These are phyloP conservation scores for Meganola albula DNA, from an alignment of 2,888 invertebrate species.

Conservation along the genomic window DNA sequence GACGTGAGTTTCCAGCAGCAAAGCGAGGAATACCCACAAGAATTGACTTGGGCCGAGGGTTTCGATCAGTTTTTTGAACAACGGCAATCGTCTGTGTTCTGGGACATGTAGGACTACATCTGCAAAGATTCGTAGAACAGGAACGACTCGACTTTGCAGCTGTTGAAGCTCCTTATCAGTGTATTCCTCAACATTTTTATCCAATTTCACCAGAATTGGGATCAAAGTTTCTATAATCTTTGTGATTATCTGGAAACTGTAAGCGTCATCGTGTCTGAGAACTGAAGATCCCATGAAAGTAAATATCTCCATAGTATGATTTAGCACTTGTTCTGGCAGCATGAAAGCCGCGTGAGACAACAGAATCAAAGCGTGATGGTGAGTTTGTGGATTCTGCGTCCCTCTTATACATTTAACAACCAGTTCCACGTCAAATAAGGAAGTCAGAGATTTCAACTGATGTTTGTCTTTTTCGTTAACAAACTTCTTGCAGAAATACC, in stretches of 20 bases:
- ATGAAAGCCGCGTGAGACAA: constrained; percentile 87
- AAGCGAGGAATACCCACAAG: constrained; percentile 83
- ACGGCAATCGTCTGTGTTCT: constrained; percentile 89
- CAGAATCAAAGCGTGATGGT: constrained; percentile 93
- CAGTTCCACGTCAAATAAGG: constrained; percentile 82
- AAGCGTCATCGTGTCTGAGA: constrained; percentile 94
- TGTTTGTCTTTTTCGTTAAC: constrained; percentile 56
- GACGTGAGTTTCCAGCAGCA: constrained; percentile 85
- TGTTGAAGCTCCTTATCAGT: constrained; percentile 54
- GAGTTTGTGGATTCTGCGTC: constrained; percentile 96
- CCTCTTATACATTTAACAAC: constrained; percentile 93
- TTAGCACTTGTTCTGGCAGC: constrained; percentile 89
- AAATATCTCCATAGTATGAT: constrained; percentile 97
- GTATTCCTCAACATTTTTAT: constrained; percentile 52
- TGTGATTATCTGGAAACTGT: constrained; percentile 95
- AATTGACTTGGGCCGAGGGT: constrained; percentile 82
- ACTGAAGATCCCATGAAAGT: constrained; percentile 98
- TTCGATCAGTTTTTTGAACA: constrained; percentile 88
- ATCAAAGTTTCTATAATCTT: constrained; percentile 93
- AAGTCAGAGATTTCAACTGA: constrained; percentile 62
- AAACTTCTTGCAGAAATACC: constrained; percentile 82
- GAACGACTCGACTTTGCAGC: constrained; percentile 72
- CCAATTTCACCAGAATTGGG: constrained; percentile 84
- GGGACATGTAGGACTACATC: constrained; percentile 95
- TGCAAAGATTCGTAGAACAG: constrained; percentile 92